phyloP scores from a whole-genome alignment of 1,140 invertebrate genomes.

The Microplitis mediator region DNA sequence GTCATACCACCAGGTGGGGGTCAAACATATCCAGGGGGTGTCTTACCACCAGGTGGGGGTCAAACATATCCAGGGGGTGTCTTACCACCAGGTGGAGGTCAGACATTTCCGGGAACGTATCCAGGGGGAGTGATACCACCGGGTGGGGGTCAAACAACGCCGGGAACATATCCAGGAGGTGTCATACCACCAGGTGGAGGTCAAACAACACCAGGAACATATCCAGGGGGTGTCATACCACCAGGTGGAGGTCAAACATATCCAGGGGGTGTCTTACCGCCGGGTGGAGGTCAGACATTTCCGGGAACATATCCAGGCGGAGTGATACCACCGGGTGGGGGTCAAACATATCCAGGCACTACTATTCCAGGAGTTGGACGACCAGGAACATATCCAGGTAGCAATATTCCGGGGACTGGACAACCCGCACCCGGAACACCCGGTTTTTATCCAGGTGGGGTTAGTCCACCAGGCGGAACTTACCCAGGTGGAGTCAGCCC shows the following conservation, averaged over 20 bases:
- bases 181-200: neutral
- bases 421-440: neutral
- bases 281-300: slow-evolving; percentile 17
- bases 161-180: too few species aligned
- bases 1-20: slow-evolving; percentile 25
- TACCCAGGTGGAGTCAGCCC: slow-evolving; percentile 1
- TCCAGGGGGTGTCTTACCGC: slow-evolving; percentile 32
- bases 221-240: neutral
- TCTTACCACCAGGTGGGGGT: slow-evolving; percentile 8
- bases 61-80: neutral
- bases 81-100: neutral
- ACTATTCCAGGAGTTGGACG: slow-evolving; percentile 8
- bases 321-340: neutral
- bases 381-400: slow-evolving; percentile 1
- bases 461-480: neutral
- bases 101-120: too few species aligned
- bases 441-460: slow-evolving; percentile 12
- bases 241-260: neutral
- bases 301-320: slow-evolving; percentile 4
- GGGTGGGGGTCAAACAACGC: too few species aligned
- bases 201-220: too few species aligned
- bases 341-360: neutral
- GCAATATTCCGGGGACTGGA: neutral
- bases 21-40: slow-evolving; percentile 29
- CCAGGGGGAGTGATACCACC: slow-evolving; percentile 6